A percentile compares a stretch with the other conserved stretches of the same genome.
Evolutionary conservation across 2,888 invertebrate genomes (phyloP).

Genomic region (Epiperipatus broadwayi): DNA sequence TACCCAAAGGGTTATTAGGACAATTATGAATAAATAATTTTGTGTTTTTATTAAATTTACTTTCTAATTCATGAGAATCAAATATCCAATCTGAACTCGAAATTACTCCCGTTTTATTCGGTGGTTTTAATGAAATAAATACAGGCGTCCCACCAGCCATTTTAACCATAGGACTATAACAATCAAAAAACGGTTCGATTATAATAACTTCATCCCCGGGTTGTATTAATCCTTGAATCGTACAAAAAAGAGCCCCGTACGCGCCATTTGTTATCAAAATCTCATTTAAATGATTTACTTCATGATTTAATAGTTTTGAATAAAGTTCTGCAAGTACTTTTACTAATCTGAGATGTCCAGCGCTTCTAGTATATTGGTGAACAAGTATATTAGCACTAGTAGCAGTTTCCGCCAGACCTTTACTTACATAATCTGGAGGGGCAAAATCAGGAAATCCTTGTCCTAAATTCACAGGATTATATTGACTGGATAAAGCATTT

Average conservation of each 20-base stretch:
- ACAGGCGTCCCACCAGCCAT: slow-evolving; percentile 66
- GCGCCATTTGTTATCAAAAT: slow-evolving; percentile 77
- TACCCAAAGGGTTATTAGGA: slow-evolving; percentile 92
- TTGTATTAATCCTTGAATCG: slow-evolving; percentile 68
- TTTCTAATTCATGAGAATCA: slow-evolving; percentile 55
- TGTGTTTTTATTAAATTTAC: slow-evolving; percentile 63
- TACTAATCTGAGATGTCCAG: slow-evolving; percentile 75
- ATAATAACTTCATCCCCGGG: slow-evolving; percentile 59
- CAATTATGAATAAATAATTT: slow-evolving; percentile 92
- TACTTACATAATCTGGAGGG: slow-evolving; percentile 53
- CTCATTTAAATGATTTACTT: slow-evolving; percentile 66
- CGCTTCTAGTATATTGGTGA: slow-evolving; percentile 84
- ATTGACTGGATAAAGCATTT: slow-evolving; percentile 53
- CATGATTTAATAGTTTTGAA: slow-evolving; percentile 48
- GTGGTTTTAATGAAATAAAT: slow-evolving; percentile 67
- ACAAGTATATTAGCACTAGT: slow-evolving; percentile 47
- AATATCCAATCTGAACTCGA: slow-evolving; percentile 58
- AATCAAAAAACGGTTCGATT: slow-evolving; percentile 95
- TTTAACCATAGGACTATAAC: slow-evolving; percentile 83
- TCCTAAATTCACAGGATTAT: slow-evolving; percentile 77
- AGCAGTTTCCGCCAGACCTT: slow-evolving; percentile 48
- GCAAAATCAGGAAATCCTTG: slow-evolving; percentile 90
- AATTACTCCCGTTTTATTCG: slow-evolving; percentile 33
- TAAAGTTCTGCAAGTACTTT: slow-evolving; percentile 65
- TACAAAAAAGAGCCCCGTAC: slow-evolving; percentile 73